A percentile compares a stretch with the other conserved stretches of the same genome.
Conservation (phyloP, 2,113 vertebrate genomes). For the Pungitius pungitius region DNA sequence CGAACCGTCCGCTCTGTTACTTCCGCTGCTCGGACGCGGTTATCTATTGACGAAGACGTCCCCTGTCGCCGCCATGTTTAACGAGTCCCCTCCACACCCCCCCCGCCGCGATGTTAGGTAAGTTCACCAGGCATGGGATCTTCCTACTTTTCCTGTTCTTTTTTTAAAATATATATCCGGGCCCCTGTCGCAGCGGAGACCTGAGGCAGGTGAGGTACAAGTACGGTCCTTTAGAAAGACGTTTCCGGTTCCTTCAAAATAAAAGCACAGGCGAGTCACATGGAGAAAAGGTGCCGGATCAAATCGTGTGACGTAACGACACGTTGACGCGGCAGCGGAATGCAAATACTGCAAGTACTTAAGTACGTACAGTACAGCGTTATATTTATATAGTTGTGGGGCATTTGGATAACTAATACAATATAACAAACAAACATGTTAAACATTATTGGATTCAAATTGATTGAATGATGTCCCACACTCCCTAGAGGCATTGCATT, state of each 20-base stretch:
- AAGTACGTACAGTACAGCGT: background rate
- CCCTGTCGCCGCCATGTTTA: background rate
- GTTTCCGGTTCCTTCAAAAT: slow-evolving; percentile 63
- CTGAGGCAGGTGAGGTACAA: background rate
- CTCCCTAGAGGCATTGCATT: too few species aligned
- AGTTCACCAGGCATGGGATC: background rate
- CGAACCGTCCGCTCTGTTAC: too few species aligned
- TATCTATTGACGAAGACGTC: background rate
- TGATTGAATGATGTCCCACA: too few species aligned
- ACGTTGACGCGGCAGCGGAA: background rate
- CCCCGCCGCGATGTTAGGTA: too few species aligned
- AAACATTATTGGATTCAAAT: too few species aligned
- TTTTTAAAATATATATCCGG: too few species aligned
- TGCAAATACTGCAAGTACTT: background rate
- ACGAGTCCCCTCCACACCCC: fast-evolving
- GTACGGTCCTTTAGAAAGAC: fast-evolving
- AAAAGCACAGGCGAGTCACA: slow-evolving; percentile 5
- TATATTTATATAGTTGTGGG: too few species aligned
- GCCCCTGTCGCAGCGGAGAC: background rate
- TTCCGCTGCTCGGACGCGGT: too few species aligned
- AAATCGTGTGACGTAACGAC: background rate
- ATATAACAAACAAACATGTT: background rate
- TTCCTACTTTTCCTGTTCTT: background rate
- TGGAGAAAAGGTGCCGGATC: background rate
- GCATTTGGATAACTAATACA: background rate